Percentiles rank a stretch among this genome's conserved stretches.
These are phyloP conservation scores for Montipora foliosa DNA, from an alignment of 64 coral and sea anemone genomes.

Conservation along the genomic window DNA sequence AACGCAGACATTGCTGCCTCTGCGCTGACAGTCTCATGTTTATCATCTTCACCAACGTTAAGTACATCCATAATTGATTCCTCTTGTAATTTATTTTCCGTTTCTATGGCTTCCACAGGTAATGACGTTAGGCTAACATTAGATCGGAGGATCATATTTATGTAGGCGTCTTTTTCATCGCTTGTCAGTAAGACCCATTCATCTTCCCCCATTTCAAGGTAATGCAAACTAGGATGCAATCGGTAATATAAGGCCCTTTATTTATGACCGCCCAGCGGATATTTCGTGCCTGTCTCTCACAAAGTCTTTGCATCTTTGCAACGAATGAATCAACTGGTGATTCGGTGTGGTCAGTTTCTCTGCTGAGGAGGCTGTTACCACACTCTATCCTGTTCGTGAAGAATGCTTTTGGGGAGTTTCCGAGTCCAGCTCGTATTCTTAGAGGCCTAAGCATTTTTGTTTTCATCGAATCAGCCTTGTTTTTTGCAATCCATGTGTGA, in stretches of 20 bases:
- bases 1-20: constrained; percentile 36
- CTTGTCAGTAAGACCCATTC: constrained; percentile 32
- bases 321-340: constrained; percentile 25
- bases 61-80: constrained; percentile 40
- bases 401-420: neutral
- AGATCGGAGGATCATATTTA: constrained; percentile 6
- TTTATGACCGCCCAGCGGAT: constrained; percentile 44
- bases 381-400: constrained; percentile 21
- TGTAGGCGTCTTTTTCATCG: constrained; percentile 49
- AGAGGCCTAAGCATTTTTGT: constrained; percentile 5
- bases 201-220: constrained; percentile 30
- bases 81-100: neutral
- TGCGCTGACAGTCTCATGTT: constrained; percentile 9
- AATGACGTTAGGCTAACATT: constrained; percentile 21
- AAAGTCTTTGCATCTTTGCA: constrained; percentile 45
- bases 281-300: constrained; percentile 34
- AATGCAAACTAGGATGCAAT: constrained; percentile 28
- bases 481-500: constrained; percentile 21
- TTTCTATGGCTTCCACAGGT: constrained; percentile 9
- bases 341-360: constrained; percentile 40
- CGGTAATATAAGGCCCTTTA: constrained; percentile 29
- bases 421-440: constrained; percentile 24
- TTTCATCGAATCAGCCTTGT: constrained; percentile 28
- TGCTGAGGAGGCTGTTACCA: constrained; percentile 21
- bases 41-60: constrained; percentile 34